Percentiles rank a stretch among this genome's conserved stretches.
These are phyloP conservation scores for Blomia tropicalis DNA, from an alignment of 2,888 invertebrate genomes.

Conservation along the genomic window DNA sequence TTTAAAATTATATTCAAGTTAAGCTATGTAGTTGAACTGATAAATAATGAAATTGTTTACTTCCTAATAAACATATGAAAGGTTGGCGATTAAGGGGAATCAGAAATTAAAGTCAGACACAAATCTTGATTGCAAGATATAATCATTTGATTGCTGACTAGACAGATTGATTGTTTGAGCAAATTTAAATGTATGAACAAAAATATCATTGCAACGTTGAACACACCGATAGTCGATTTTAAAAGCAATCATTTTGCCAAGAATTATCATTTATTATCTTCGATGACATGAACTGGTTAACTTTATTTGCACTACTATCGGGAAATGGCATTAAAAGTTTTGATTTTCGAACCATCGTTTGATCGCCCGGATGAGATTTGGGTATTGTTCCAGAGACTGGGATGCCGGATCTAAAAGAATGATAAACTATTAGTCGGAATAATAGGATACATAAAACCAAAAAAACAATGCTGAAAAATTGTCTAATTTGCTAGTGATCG, in stretches of 20 bases:
- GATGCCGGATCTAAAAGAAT: slow-evolving; percentile 15
- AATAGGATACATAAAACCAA: not conserved
- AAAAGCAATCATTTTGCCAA: slow-evolving; percentile 21
- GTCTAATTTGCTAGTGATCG: too few relatives aligned
- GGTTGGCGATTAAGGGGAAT: too few relatives aligned
- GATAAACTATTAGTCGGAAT: not conserved
- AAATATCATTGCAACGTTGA: too few relatives aligned
- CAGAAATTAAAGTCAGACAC: too few relatives aligned
- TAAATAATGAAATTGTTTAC: too few relatives aligned
- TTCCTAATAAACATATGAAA: too few relatives aligned
- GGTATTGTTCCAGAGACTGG: slow-evolving; percentile 14
- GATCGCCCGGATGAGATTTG: not conserved
- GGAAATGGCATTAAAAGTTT: not conserved
- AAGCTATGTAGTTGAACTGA: too few relatives aligned
- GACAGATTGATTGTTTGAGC: not conserved
- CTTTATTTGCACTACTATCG: not conserved
- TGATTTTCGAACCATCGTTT: not conserved
- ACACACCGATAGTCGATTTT: too few relatives aligned
- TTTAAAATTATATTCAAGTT: too few relatives aligned
- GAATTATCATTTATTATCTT: slow-evolving; percentile 13
- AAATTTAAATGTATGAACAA: not conserved
- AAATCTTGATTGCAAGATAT: too few relatives aligned
- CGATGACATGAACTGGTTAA: not conserved
- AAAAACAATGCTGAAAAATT: too few relatives aligned
- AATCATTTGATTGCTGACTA: not conserved